These are phyloP conservation scores for Rhorus exstirpatorius DNA, from an alignment of 2,888 invertebrate species.

Conservation along the genomic window DNA sequence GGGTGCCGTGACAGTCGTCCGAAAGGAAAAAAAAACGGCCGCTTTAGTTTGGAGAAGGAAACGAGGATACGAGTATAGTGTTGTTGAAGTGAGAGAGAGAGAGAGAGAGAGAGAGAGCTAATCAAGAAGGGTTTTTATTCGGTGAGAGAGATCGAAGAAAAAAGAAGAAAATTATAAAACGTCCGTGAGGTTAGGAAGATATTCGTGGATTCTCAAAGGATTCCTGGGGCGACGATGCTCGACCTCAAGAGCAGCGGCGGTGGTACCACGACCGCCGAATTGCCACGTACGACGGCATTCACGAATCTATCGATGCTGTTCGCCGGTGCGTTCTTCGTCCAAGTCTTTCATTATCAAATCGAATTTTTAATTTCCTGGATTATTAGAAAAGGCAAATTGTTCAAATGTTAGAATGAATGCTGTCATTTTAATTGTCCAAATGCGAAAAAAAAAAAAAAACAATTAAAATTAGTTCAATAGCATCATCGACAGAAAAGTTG, in stretches of 20 bases:
- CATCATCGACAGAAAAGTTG: neutral
- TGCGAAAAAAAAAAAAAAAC: neutral
- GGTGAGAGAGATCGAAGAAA: neutral
- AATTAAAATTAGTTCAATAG: neutral
- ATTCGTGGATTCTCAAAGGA: neutral
- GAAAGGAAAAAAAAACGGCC: neutral
- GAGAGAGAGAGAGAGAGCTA: neutral
- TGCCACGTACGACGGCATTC: constrained; percentile 96
- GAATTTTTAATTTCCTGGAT: neutral
- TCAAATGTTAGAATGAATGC: too few relatives aligned
- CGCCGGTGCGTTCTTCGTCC: constrained; percentile 90
- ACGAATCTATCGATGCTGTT: constrained; percentile 98
- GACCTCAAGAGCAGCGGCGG: constrained; percentile 97
- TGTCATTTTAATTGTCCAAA: too few relatives aligned
- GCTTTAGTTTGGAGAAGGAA: neutral
- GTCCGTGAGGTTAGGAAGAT: neutral
- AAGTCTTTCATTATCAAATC: neutral
- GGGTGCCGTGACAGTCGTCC: constrained; percentile 30
- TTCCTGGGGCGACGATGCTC: constrained; percentile 90
- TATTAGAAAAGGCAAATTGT: neutral
- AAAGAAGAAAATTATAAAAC: constrained; percentile 1
- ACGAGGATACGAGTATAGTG: constrained; percentile 31
- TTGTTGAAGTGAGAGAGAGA: constrained; percentile 49
- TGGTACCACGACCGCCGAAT: constrained; percentile 96
- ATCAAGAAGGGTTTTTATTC: neutral